Base-by-base conservation (phyloP, 2,797 vertebrate genomes). In the Amphiprion clarkii region DNA sequence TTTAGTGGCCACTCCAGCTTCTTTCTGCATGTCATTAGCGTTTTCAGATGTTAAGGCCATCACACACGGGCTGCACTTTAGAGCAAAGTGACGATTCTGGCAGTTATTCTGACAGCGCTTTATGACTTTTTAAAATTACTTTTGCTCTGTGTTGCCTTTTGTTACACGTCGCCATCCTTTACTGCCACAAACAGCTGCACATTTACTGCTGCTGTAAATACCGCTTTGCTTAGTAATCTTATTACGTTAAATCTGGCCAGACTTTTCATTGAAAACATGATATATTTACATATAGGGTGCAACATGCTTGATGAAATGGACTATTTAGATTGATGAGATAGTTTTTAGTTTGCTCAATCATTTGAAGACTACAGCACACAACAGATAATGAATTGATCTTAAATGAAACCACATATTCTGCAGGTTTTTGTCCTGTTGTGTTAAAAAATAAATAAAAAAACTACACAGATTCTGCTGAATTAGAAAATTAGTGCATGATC, bases 1-100 rank as follows among this genome's bases (percentile, higher is more conserved):
- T 87, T 81, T 80, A 79, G 73, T 76, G 60, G 73, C 89, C 82
- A 75, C 80, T 88, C 68, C 61, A 79, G 73, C 48, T 78, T 79
- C 71, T 72, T 67, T 79, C 67, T 78, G 84, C 78, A 81, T 84
- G 66, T 86, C 76, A 87, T 84, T 85, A 82, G 63, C n/a, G 51
- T 62, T 75, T 81, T 71, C 66, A 74, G 68, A 87, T 73, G 63
- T 68, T 80, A 64, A 80, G 76, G 62, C 68, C 61, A 57, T 59
- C 46, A 52, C 33, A 42, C 39, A 19, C 31, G 25, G 64, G 66
- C 72, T 44, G 17, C 57, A 67, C 63, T 74, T 67, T 67, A 49
- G 31, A 83, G 68, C 65, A 57, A 44, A 63, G 71, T 60, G 63
- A 14, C 27, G 46, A 66, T 77, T 71, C 68, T 54, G 48, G 13